Base-by-base conservation (phyloP, 2,797 vertebrate species). In the Rhinogobio ventralis region DNA sequence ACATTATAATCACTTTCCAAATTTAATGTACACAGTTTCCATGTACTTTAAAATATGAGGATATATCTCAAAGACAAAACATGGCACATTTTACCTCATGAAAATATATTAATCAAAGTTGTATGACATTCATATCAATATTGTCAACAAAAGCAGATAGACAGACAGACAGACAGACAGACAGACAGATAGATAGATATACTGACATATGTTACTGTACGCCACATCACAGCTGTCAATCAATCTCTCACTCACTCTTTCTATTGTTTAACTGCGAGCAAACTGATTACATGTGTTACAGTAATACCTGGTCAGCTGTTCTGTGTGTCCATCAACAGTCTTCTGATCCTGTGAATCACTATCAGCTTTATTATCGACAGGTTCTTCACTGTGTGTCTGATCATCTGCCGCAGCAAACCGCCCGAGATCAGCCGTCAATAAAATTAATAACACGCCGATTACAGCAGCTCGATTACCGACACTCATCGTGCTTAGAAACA, bases 401-500 rank as follows among this genome's bases (percentile, higher is more conserved):
- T 76, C 82, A 39, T 42, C 82, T 30, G 72, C 62, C 49, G 33
- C 23, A n/a, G 46, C n/a, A 53, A 42, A 66, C 15, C 45, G 71
- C 23, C 28, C 28, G 23, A 46, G 28, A 75, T 53, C 3, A 36
- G 23, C 81, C 2, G 55, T 51, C 15, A 83, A 23, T n/a, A 67
- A 6, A 1, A 67, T 20, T 2, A 67, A 53, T 17, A 67, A 55
- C 15, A 30, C 72, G 2, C 33, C 19, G 45, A 83, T 42, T 1
- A 85, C 19, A n/a, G 57, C 69, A 86, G 86, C 53, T 45, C 74
- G 36, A 53, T 42, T 39, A 13, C 62, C 23, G 17, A 86, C 13
- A 3, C 20, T 69, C 78, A 55, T 88, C 94, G 95, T 96, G 55
- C 39, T 94, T 78, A 78, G 39, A 87, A 20, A 30, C 77, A 80